Conservation (phyloP, 2,888 invertebrate species). For the Matsumyia berberina region DNA sequence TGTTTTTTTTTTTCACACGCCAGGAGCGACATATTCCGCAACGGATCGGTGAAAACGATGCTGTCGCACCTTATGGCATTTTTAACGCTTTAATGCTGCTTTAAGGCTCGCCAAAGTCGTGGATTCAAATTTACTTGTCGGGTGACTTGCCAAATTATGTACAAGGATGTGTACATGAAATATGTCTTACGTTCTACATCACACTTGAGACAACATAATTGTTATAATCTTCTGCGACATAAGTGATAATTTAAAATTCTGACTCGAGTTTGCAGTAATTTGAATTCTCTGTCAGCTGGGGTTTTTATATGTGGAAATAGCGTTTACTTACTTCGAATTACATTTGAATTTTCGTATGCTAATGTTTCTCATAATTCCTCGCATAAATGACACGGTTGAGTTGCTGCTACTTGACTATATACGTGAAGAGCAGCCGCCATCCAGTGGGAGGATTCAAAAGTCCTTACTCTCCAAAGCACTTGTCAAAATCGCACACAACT, state of each 20-base stretch:
- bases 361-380: too few species aligned
- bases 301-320: too few species aligned
- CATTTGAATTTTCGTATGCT: too few species aligned
- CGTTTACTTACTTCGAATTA: too few species aligned
- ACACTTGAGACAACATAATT: conserved; percentile 1
- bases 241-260: conserved; percentile 17
- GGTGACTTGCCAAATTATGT: not conserved
- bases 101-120: not conserved
- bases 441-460: too few species aligned
- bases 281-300: not conserved
- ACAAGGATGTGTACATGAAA: too few species aligned
- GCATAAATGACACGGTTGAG: too few species aligned
- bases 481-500: too few species aligned
- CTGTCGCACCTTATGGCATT: conserved; percentile 6
- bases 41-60: not conserved
- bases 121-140: conserved; percentile 11
- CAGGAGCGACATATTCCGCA: not conserved
- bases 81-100: not conserved
- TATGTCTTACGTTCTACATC: too few species aligned
- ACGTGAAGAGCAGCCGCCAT: too few species aligned
- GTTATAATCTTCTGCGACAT: not conserved
- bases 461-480: too few species aligned
- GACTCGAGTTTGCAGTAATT: not conserved
- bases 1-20: not conserved
- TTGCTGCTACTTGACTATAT: too few species aligned